Base-by-base conservation (phyloP, 2,888 invertebrate species). In the Dryobotodes eremita region DNA sequence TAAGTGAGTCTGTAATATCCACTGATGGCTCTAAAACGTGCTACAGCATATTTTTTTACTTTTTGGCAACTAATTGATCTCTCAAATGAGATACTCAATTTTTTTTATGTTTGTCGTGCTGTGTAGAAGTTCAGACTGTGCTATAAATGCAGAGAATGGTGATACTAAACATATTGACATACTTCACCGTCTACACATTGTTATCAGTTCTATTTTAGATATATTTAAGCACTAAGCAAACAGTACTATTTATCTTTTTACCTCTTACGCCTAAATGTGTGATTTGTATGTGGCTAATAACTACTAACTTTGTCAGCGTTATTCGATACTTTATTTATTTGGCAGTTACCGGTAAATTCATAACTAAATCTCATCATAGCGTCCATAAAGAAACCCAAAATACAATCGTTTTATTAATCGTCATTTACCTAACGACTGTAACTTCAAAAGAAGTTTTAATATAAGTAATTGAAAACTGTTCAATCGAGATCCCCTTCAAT, bases 161-260 rank as follows among this genome's bases (percentile, higher is more conserved):
- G n/a, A 66, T 42, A n/a, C n/a, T n/a, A 46, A 61, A 61, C 31
- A 26, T 31, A 61, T 17, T 61, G 17, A 6, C 66, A 66, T 26
- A 46, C 3, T 42, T 66, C 20, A 46, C 17, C 20, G 20, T 4
- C 20, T 68, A 3, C 26, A 13, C 26, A 48, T 48, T 26, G 7
- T 46, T 26, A 46, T 66, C n/a, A 17, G n/a, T 66, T 66, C 42
- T 66, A 46, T 66, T 42, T 26, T 66, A 46, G 66, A 46, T 46
- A 46, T 20, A 26, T 26, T 46, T 42, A 42, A 20, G 68, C 48
- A 23, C 20, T 68, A 48, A 26, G 20, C 26, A 48, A 48, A 48
- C 48, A 26, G 13, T 68, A 48, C 15, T 68, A 20, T 48, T 68
- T 31, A 48, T 26, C 11, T 23, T 23, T 46, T 20, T 68, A 3